These are phyloP conservation scores for Aplidium turbinatum DNA, from an alignment of 23 tunicate species.

Conservation along the genomic window DNA sequence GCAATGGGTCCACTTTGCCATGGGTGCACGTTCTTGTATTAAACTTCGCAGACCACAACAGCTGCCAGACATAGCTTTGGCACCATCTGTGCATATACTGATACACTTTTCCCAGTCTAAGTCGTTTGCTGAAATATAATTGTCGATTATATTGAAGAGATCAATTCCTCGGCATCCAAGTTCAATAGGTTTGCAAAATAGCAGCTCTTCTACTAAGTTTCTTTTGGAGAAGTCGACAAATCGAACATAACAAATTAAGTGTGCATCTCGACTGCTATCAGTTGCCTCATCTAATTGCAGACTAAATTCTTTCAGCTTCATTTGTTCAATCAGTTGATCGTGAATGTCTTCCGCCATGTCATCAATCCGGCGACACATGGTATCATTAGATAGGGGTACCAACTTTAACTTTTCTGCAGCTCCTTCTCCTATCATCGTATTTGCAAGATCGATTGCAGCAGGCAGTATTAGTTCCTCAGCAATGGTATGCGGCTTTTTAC, in stretches of 20 bases:
- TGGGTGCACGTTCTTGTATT: no score
- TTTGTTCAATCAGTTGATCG: slow-evolving; percentile 44
- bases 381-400: slow-evolving; percentile 38
- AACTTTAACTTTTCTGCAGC: slow-evolving; percentile 41
- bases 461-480: slow-evolving; percentile 55
- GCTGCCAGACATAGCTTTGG: slow-evolving; percentile 45
- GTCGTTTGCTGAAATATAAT: slow-evolving; percentile 42
- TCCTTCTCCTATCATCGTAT: slow-evolving; percentile 43
- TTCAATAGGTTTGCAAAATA: slow-evolving; percentile 47
- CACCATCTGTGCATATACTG: slow-evolving; percentile 43
- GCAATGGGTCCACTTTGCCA: no score
- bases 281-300: slow-evolving; percentile 39
- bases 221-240: slow-evolving; percentile 41
- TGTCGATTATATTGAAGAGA: slow-evolving; percentile 39
- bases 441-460: slow-evolving; percentile 50
- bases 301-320: slow-evolving; percentile 33
- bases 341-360: slow-evolving; percentile 37
- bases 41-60: slow-evolving; percentile 18
- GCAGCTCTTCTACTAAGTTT: slow-evolving; percentile 44
- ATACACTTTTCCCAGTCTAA: slow-evolving; percentile 38
- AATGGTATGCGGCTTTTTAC: slow-evolving; percentile 55
- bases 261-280: slow-evolving; percentile 29
- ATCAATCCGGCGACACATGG: slow-evolving; percentile 44
- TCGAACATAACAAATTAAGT: slow-evolving; percentile 37
- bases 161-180: slow-evolving; percentile 48